A percentile compares a stretch with the other conserved stretches of the same genome.
phyloP scores from a whole-genome alignment of 92 coral and sea anemone species.

The Palythoa caribaeorum region DNA sequence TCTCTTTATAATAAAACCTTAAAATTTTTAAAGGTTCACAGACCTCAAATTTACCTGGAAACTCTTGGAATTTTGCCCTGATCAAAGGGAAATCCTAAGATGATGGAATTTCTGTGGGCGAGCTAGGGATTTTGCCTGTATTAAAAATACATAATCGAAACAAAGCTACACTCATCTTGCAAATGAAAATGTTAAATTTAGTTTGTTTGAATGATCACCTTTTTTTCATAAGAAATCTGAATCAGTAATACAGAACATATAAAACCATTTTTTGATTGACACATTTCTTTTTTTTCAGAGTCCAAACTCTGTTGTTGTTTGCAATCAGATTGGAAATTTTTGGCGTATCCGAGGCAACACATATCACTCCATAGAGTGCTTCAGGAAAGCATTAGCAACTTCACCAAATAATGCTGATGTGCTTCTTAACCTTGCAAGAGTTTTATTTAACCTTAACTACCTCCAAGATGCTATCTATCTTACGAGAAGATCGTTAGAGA shows the following conservation, averaged over 20 bases:
- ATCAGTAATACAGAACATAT: not conserved
- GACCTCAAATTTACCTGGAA: too few relatives aligned
- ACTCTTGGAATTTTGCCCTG: too few relatives aligned
- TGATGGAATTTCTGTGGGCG: too few relatives aligned
- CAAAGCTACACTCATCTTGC: too few relatives aligned
- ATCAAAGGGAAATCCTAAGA: too few relatives aligned
- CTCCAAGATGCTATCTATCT: slow-evolving; percentile 90
- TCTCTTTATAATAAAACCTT: too few relatives aligned
- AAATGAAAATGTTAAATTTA: not conserved
- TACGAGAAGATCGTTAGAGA: slow-evolving; percentile 91
- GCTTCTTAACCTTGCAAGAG: slow-evolving; percentile 95
- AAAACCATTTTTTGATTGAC: not conserved
- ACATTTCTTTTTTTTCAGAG: slow-evolving; percentile 70
- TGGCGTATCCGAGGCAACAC: slow-evolving; percentile 97
- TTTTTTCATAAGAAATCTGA: not conserved
- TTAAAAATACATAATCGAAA: too few relatives aligned
- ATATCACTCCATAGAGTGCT: slow-evolving; percentile 97
- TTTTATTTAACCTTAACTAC: slow-evolving; percentile 89
- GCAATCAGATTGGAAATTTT: slow-evolving; percentile 97
- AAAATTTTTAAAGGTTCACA: too few relatives aligned
- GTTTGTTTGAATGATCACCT: not conserved
- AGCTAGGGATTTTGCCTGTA: too few relatives aligned
- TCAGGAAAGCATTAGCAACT: slow-evolving; percentile 84
- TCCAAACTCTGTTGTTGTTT: slow-evolving; percentile 93
- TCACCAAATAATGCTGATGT: slow-evolving; percentile 99